Evolutionary conservation across 1,140 invertebrate species (phyloP), one percentile per base, ranked within the genome.

Genomic region (Drosophila teissieri): DNA sequence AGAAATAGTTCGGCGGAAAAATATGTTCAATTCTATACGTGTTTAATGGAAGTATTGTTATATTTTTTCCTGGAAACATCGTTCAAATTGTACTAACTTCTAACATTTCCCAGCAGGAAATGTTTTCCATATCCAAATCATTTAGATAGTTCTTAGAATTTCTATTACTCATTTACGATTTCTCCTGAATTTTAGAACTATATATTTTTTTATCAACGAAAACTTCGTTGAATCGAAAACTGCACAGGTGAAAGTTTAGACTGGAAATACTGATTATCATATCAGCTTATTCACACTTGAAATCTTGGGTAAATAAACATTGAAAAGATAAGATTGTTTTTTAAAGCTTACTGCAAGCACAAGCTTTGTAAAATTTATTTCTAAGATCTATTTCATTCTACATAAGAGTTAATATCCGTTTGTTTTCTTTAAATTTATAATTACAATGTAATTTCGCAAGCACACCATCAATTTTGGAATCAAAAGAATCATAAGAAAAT

Each of bases 1-100:
- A 77, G 78, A 88, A 88, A 88, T 88, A 82, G 82, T 75, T 69
- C 37, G 58, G 46, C 48, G 57, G 37, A 57, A 44, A 39, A 42
- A 57, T 46, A 17, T 39, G 17, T 39, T 34, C 22, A 37, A 42
- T 65, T 27, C 17, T 63, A 45, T 37, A 27, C 36, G 19, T 34
- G 5, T 36, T 51, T 36, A 12, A 34, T 34, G 46, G 2, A 45
- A 11, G 4, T 4, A 19, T 4, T 45, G 17, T 12, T 44, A 12
- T 45, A 12, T 22, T 45, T 19, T 10, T 45, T 45, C 10, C 10
- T 3, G 17, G 42, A 12, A 44, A 19, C 19, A 8, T 11, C 0
- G 10, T 19, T 3, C 2, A 19, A 44, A 44, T 44, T 11, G 10
- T 19, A 31, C 11, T 11, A 27, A 15, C 24, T 27, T 27, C n/a